Evolutionary conservation across 2,113 vertebrate species (phyloP).

Genomic region (Ophthalmolycus amberensis): DNA sequence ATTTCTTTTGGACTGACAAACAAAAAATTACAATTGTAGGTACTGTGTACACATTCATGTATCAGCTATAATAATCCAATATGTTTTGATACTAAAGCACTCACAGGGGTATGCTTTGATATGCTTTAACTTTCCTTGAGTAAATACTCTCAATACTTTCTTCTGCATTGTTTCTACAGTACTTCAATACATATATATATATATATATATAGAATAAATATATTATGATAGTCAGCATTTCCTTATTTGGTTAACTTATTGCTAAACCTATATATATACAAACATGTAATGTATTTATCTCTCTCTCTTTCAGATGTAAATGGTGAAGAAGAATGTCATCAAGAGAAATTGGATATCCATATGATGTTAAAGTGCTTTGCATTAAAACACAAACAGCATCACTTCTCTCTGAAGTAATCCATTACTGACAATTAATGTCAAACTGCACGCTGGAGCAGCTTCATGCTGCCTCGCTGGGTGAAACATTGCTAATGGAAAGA

Average conservation of each 20-base stretch:
- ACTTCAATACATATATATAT: background rate
- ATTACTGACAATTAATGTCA: constrained; percentile 81
- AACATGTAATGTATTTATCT: background rate
- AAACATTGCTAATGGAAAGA: constrained; percentile 77
- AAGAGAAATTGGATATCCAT: constrained; percentile 54
- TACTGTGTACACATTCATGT: background rate
- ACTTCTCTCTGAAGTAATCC: constrained; percentile 64
- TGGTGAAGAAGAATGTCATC: constrained; percentile 66
- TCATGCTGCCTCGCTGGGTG: constrained; percentile 84
- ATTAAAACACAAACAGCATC: constrained; percentile 61
- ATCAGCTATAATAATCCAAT: background rate
- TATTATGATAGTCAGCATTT: constrained; percentile 15
- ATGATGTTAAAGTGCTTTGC: constrained; percentile 50
- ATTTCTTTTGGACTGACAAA: no score
- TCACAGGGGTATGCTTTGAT: background rate
- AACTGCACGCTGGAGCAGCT: constrained; percentile 81
- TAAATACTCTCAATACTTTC: background rate
- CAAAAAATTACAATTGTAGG: no score
- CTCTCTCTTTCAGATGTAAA: constrained; percentile 79
- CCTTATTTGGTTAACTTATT: constrained; percentile 33
- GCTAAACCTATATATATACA: background rate
- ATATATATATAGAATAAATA: constrained; percentile 24
- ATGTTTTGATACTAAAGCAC: background rate
- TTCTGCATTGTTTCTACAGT: background rate
- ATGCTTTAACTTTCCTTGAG: background rate